These are phyloP conservation scores for Drosophila lacteicornis DNA, from an alignment of 1,140 invertebrate species.

Conservation along the genomic window DNA sequence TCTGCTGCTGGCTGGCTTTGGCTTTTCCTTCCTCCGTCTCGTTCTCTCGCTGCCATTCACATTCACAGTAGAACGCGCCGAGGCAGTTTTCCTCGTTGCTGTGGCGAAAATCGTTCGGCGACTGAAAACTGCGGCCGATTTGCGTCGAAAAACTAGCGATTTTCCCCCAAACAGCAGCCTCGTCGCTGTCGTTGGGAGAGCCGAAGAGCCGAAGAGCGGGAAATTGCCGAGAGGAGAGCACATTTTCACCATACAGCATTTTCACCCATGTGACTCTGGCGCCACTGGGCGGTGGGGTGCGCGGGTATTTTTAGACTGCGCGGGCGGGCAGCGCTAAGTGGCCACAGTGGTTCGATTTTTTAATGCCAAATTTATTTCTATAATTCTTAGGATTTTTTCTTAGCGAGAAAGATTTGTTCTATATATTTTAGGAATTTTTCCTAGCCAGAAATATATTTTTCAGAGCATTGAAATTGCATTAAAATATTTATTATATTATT, in stretches of 20 bases:
- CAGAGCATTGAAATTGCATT: too few relatives aligned
- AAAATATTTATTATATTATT: too few relatives aligned
- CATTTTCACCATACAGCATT: slow-evolving; percentile 60
- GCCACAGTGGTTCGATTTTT: slow-evolving; percentile 43
- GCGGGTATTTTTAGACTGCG: slow-evolving; percentile 70
- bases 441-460: too few relatives aligned
- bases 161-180: slow-evolving; percentile 45
- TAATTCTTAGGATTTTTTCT: background rate
- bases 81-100: slow-evolving; percentile 69
- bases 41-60: slow-evolving; percentile 65
- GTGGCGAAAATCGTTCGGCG: slow-evolving; percentile 72
- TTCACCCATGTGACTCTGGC: slow-evolving; percentile 68
- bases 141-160: slow-evolving; percentile 25
- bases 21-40: slow-evolving; percentile 44
- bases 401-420: background rate
- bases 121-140: slow-evolving; percentile 56
- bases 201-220: slow-evolving; percentile 27
- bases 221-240: slow-evolving; percentile 14
- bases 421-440: too few relatives aligned
- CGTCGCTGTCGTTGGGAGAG: slow-evolving; percentile 15
- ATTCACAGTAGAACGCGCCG: slow-evolving; percentile 51
- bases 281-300: slow-evolving; percentile 47
- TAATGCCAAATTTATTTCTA: too few relatives aligned
- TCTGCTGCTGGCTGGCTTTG: slow-evolving; percentile 21
- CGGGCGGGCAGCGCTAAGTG: slow-evolving; percentile 66